These are phyloP conservation scores for Parus major DNA, from an alignment of 2,113 vertebrate species.

Conservation along the genomic window DNA sequence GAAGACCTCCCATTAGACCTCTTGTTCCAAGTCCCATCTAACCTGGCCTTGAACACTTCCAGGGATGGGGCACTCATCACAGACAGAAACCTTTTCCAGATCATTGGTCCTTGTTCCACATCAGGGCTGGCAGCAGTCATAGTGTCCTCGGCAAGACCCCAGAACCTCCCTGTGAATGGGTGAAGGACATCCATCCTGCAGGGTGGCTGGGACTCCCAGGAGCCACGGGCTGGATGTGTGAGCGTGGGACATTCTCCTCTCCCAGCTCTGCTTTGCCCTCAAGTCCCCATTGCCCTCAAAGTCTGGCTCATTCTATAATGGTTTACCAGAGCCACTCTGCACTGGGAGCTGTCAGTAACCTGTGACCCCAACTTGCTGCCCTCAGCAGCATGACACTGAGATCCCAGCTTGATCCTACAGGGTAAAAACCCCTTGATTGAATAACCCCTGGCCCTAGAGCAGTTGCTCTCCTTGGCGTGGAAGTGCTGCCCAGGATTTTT, in stretches of 20 bases:
- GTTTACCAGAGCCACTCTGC: background rate
- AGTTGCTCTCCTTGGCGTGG: rapidly evolving
- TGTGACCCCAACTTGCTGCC: background rate
- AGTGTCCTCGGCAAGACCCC: background rate
- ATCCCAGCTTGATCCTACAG: background rate
- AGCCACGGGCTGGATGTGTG: rapidly evolving
- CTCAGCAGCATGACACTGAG: background rate
- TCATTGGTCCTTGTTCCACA: background rate
- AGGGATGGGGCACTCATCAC: background rate
- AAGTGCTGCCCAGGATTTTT: background rate
- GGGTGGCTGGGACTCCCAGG: background rate
- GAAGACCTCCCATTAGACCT: background rate
- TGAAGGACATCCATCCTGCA: background rate
- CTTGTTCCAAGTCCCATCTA: background rate
- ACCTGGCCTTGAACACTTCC: background rate
- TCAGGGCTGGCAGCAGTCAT: background rate
- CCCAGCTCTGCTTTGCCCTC: background rate
- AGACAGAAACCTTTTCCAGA: background rate
- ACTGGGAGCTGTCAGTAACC: background rate
- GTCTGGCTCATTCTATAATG: background rate
- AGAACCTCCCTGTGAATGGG: background rate
- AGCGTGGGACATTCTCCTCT: background rate
- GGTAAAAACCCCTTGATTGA: background rate
- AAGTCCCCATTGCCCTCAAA: background rate
- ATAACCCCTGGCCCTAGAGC: background rate